A percentile compares a stretch with the other conserved stretches of the same genome.
Evolutionary conservation across 2,888 invertebrate genomes (phyloP).

Genomic region (Eupithecia abbreviata): DNA sequence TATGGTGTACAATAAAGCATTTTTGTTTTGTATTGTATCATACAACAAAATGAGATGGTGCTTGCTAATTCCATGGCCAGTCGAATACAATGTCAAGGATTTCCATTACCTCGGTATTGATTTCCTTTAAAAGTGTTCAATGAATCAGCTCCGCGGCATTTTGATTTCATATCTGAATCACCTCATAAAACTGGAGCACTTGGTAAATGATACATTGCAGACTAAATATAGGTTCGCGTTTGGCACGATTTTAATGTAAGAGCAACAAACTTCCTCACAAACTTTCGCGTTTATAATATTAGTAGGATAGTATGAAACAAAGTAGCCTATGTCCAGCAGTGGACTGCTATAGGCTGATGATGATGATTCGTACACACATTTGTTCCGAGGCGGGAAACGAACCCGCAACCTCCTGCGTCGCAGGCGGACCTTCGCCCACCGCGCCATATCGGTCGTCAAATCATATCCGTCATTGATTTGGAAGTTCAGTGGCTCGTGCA

Average conservation of each 20-base stretch:
- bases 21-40: no score
- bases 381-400: no score
- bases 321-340: no score
- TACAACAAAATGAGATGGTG: background rate
- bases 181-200: constrained; percentile 25
- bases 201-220: constrained; percentile 23
- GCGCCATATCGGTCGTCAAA: no score
- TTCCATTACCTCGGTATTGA: background rate
- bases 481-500: constrained; percentile 30
- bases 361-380: no score
- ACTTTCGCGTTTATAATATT: no score
- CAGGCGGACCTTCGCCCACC: no score
- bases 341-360: no score
- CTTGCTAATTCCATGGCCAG: background rate
- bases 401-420: no score
- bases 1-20: no score
- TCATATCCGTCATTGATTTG: constrained; percentile 28
- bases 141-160: constrained; percentile 11
- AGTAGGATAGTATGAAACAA: no score
- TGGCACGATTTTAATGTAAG: constrained; percentile 28
- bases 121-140: constrained; percentile 7
- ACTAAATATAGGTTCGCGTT: constrained; percentile 30
- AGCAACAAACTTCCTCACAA: no score
- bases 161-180: constrained; percentile 19
- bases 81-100: background rate